Conservation (phyloP, 2,888 invertebrate species). For the Shargacucullia verbasci region DNA sequence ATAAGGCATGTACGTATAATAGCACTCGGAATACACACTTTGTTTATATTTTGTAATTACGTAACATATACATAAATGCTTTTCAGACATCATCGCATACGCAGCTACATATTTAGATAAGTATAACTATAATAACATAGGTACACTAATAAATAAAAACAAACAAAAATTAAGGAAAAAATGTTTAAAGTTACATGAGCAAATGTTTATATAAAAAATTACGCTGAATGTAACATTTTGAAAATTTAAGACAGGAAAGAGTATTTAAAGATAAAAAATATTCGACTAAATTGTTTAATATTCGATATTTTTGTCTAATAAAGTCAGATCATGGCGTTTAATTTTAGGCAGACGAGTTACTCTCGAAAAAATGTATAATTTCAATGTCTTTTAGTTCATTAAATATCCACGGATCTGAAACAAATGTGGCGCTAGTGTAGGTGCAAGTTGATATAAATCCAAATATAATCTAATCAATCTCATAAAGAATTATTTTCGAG, state of each 20-base stretch:
- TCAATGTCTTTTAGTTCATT: too few species aligned
- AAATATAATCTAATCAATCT: too few species aligned
- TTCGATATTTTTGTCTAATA: constrained; percentile 23
- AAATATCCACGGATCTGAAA: too few species aligned
- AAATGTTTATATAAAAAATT: constrained; percentile 24
- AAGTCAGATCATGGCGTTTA: constrained; percentile 42
- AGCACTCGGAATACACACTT: constrained; percentile 48
- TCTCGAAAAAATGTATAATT: constrained; percentile 8
- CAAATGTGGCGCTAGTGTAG: too few species aligned
- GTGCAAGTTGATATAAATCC: too few species aligned
- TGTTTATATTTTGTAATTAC: constrained; percentile 33
- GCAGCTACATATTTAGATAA: constrained; percentile 30
- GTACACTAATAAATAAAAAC: constrained; percentile 35
- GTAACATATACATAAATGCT: constrained; percentile 43
- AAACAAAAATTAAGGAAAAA: constrained; percentile 12
- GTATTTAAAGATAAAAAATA: not conserved
- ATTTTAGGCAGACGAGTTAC: constrained; percentile 30
- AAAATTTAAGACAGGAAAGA: constrained; percentile 3
- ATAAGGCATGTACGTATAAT: constrained; percentile 56
- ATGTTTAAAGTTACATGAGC: constrained; percentile 39
- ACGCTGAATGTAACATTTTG: not conserved
- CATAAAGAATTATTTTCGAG: too few species aligned
- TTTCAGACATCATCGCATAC: constrained; percentile 38
- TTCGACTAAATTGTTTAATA: constrained; percentile 2
- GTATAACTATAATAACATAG: constrained; percentile 27